These are phyloP conservation scores for Cyprinodon diabolis DNA, from an alignment of 2,797 vertebrate genomes.

Conservation along the genomic window DNA sequence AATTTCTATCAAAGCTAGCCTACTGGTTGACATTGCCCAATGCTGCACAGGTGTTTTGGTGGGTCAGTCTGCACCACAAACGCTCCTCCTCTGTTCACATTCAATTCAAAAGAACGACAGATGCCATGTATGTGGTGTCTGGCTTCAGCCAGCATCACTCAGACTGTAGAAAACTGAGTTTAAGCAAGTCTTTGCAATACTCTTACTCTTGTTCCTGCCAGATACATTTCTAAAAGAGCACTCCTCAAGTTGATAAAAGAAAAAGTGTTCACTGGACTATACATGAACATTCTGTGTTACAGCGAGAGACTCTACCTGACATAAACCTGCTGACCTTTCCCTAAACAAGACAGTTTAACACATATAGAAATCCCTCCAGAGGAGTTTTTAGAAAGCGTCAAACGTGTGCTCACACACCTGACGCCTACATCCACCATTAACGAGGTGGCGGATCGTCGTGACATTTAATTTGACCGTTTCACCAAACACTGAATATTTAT, in stretches of 20 bases:
- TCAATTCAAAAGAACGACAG: too few species aligned
- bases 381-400: slow-evolving; percentile 20
- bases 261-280: slow-evolving; percentile 36
- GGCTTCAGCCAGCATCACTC: too few species aligned
- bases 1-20: too few species aligned
- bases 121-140: too few species aligned
- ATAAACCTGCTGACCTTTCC: slow-evolving; percentile 66
- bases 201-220: too few species aligned
- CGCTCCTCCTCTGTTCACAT: too few species aligned
- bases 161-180: too few species aligned
- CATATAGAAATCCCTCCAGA: slow-evolving; percentile 37
- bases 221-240: too few species aligned
- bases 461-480: slow-evolving; percentile 73
- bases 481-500: slow-evolving; percentile 75
- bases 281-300: slow-evolving; percentile 30
- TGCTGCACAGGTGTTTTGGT: too few species aligned
- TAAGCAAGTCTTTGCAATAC: too few species aligned
- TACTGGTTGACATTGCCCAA: too few species aligned
- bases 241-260: neutral
- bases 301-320: slow-evolving; percentile 25
- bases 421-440: slow-evolving; percentile 53
- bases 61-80: too few species aligned
- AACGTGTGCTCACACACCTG: slow-evolving; percentile 29
- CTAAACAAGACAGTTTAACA: slow-evolving; percentile 54
- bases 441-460: slow-evolving; percentile 59